Evolutionary conservation across 2,113 vertebrate genomes (phyloP).

Genomic region (Gambusia affinis): DNA sequence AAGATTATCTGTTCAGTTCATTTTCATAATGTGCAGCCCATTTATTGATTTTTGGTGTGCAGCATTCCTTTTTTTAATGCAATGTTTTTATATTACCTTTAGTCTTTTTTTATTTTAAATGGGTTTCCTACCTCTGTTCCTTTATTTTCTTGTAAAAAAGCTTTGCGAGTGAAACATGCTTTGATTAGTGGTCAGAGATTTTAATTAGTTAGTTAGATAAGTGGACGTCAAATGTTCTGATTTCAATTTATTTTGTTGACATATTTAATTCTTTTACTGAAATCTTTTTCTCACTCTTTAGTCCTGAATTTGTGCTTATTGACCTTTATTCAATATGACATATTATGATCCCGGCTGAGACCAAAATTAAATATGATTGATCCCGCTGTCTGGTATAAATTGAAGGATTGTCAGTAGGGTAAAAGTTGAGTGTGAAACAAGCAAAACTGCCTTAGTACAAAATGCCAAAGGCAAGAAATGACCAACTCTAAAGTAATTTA

Average conservation of each 20-base stretch:
- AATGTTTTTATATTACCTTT: not conserved
- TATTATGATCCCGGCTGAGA: no score
- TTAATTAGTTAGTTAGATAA: not conserved
- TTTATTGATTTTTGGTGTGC: not conserved
- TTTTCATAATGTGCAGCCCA: not conserved
- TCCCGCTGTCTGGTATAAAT: no score
- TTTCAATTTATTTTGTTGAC: no score
- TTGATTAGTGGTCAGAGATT: not conserved
- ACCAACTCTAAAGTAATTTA: slow-evolving; percentile 48
- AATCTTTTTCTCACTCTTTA: not conserved
- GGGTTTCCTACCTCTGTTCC: not conserved
- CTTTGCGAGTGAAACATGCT: not conserved
- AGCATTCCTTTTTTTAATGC: not conserved
- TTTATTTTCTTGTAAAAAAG: no score
- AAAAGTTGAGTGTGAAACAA: no score
- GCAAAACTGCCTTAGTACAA: not conserved
- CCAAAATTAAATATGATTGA: no score
- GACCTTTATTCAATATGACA: no score
- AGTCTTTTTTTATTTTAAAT: not conserved
- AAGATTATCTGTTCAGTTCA: no score
- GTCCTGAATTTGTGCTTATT: not conserved
- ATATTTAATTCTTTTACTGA: not conserved
- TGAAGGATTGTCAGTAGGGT: no score
- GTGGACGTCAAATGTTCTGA: not conserved
- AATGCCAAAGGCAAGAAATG: not conserved